Percentiles rank a stretch among this genome's conserved stretches.
These are phyloP conservation scores for Channa argus DNA, from an alignment of 2,113 vertebrate genomes.

Conservation along the genomic window DNA sequence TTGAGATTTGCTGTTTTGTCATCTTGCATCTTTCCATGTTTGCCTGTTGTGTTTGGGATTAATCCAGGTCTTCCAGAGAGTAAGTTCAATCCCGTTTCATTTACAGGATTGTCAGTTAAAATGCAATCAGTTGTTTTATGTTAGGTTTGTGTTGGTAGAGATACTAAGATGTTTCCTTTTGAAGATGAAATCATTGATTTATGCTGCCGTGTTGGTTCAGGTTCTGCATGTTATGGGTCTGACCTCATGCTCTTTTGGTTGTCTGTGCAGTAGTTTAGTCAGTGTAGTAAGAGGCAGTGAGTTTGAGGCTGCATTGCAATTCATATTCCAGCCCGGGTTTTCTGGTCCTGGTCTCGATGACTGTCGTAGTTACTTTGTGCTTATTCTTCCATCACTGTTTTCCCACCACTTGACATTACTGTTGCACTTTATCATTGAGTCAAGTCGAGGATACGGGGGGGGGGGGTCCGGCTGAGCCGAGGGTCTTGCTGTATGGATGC, in stretches of 20 bases:
- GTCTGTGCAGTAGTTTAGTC: not conserved
- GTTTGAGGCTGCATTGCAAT: not conserved
- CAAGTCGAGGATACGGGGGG: not conserved
- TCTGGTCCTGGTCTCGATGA: not conserved
- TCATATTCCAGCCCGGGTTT: not conserved
- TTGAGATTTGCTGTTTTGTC: not conserved
- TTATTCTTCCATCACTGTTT: conserved; percentile 35
- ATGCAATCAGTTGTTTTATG: not conserved
- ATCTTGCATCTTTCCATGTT: not conserved
- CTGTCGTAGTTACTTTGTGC: conserved; percentile 24
- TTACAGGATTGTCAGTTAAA: not conserved
- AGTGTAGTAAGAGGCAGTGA: not conserved
- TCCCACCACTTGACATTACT: conserved; percentile 54
- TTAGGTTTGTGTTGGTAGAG: not conserved
- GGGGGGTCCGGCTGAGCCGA: not conserved
- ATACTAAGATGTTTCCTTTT: not conserved
- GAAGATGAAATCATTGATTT: not conserved
- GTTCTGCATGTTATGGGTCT: not conserved
- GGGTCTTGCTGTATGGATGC: conserved; percentile 25
- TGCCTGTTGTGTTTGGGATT: conserved; percentile 1
- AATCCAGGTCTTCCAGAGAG: conserved; percentile 57
- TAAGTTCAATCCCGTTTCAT: not conserved
- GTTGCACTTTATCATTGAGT: conserved; percentile 76
- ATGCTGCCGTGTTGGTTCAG: not conserved
- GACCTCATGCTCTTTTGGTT: not conserved